Conservation (phyloP, 2,888 invertebrate species). For the Agrypnus murinus region DNA sequence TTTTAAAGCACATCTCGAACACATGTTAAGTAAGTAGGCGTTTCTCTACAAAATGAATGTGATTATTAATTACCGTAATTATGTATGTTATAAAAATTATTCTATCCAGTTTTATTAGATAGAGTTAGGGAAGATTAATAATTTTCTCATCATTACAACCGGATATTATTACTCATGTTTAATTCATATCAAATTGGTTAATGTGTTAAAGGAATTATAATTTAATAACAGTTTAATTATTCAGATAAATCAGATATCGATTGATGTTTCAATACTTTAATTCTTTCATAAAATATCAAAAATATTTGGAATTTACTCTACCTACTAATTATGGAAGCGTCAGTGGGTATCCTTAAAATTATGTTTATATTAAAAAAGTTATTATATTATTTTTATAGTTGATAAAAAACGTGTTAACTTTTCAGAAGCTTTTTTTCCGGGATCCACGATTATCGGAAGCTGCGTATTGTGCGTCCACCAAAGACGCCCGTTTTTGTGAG, state of each 20-base stretch:
- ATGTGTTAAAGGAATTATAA: no score
- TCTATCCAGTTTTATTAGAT: not conserved
- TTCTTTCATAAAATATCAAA: no score
- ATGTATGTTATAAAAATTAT: not conserved
- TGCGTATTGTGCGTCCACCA: constrained; percentile 41
- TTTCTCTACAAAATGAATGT: not conserved
- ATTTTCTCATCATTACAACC: not conserved
- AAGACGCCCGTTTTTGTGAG: constrained; percentile 42
- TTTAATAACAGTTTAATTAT: no score
- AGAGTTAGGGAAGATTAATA: not conserved
- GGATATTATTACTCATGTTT: constrained; percentile 5
- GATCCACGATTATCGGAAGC: constrained; percentile 36
- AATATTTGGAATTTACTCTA: no score
- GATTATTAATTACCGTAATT: not conserved
- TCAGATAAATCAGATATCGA: no score
- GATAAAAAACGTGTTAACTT: constrained; percentile 3
- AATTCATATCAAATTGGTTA: not conserved
- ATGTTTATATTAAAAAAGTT: no score
- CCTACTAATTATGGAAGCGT: constrained; percentile 11
- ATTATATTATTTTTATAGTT: no score
- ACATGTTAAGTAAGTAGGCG: constrained; percentile 27
- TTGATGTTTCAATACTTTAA: no score
- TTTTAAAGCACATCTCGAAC: constrained; percentile 9
- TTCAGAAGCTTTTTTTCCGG: constrained; percentile 29
- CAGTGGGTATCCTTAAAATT: not conserved